Evolutionary conservation across 2,888 invertebrate genomes (phyloP).

Genomic region (Exocentrus adspersus): DNA sequence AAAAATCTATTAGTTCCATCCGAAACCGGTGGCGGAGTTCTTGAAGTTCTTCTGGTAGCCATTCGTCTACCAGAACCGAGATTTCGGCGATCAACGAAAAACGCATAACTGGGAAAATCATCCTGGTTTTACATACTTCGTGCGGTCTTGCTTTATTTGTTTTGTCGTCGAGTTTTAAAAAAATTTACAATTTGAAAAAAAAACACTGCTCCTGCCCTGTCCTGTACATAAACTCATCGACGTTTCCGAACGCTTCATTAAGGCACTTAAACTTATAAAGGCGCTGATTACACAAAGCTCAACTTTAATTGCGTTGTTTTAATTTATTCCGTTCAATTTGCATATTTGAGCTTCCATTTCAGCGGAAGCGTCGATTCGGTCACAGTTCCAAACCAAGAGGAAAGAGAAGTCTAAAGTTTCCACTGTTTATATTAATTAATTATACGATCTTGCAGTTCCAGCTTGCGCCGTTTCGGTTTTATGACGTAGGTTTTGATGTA

Average conservation of each 20-base stretch:
- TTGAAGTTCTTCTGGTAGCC: neutral
- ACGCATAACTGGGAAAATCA: neutral
- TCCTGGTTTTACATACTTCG: neutral
- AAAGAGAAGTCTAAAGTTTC: no score
- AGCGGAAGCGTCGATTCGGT: neutral
- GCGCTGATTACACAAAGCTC: neutral
- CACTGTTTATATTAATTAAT: no score
- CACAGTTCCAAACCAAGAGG: no score
- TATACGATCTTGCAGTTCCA: no score
- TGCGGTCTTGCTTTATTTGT: neutral
- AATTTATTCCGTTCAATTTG: neutral
- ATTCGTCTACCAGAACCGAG: neutral
- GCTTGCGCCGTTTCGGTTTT: no score
- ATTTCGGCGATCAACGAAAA: conserved; percentile 16
- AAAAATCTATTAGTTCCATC: no score
- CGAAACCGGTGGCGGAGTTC: no score
- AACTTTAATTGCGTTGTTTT: neutral
- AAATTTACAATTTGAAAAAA: neutral
- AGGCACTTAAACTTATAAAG: no score
- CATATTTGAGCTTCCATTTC: neutral
- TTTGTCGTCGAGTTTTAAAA: neutral
- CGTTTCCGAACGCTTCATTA: no score
- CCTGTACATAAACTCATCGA: no score
- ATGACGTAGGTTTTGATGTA: no score
- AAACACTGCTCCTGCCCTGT: no score